Evolutionary conservation across 2,888 invertebrate species (phyloP), one percentile per base, ranked within the genome.

Genomic region (Trissolcus japonicus): DNA sequence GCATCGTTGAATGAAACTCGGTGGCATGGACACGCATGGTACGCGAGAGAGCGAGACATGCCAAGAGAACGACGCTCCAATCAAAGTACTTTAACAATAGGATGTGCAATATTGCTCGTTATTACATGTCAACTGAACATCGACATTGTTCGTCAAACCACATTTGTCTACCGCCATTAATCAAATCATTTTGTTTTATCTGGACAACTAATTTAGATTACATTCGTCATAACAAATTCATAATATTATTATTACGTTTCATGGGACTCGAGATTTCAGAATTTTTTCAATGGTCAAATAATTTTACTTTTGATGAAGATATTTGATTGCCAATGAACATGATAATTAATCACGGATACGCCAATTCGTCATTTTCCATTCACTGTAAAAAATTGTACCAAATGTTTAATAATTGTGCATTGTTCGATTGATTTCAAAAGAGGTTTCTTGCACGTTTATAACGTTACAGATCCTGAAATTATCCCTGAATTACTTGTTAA

Each of bases 81-180:
- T 76, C 65, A 69, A 61, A 74, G 48, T 74, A 74, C 65, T 76
- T 71, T 62, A 79, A 75, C 78, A 78, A 78, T 75, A 72, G 78
- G 78, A 78, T 78, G 78, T 69, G 71, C 75, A 61, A 72, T 72
- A 79, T 79, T 76, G 75, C 56, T 46, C 65, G 48, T 79, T 72
- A 72, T 79, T 79, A 76, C 75, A 71, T 54, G 57, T 56, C 71
- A 75, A 62, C 68, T 72, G 72, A 77, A 67, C 72, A 63, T 72
- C 72, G 62, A 48, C 59, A 53, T 72, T 62, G 60, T 59, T 59
- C 53, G 50, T 62, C 57, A 35, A 56, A 65, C 53, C 65, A 29
- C 54, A 61, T 68, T 63, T 54, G 50, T 40, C 16, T 16, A 29
- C 72, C 16, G 17, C 54, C 35, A 40, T 59, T 63, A 63, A 54